phyloP scores from a whole-genome alignment of 2,113 vertebrate genomes.

The Cyanoderma ruficeps region DNA sequence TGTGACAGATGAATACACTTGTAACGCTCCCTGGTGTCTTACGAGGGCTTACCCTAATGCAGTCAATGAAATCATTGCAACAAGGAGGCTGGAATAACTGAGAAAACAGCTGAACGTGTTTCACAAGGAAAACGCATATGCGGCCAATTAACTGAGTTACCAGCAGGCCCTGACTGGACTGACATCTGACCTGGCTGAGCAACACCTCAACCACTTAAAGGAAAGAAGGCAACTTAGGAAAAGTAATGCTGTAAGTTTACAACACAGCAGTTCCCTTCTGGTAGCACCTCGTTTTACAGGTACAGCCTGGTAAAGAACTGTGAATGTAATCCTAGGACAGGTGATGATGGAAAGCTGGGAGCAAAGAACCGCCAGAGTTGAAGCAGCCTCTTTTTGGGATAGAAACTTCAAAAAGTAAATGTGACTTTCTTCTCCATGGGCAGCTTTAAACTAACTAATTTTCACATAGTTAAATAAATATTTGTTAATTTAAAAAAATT shows the following conservation, averaged over 20 bases:
- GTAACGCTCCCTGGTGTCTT: neutral
- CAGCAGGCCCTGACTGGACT: neutral
- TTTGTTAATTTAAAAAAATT: too few species aligned
- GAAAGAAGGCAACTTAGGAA: neutral
- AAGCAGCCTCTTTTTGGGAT: neutral
- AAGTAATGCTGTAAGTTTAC: neutral
- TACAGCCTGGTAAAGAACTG: neutral
- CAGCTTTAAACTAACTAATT: neutral
- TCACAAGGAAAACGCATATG: neutral
- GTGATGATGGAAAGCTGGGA: neutral
- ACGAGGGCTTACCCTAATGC: neutral
- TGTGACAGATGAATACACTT: neutral
- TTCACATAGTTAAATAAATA: neutral
- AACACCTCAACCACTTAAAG: neutral
- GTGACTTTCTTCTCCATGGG: neutral
- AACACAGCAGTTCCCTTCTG: neutral
- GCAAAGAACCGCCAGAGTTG: neutral
- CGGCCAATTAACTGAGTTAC: neutral
- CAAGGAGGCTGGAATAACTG: neutral
- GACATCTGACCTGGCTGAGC: neutral
- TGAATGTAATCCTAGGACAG: neutral
- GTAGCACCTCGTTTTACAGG: neutral
- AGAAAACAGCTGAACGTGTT: neutral
- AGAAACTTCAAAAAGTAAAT: neutral
- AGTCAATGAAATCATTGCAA: neutral